Percentiles rank a stretch among this genome's conserved stretches.
These are phyloP conservation scores for Deilephila elpenor DNA, from an alignment of 2,888 invertebrate species.

Conservation along the genomic window DNA sequence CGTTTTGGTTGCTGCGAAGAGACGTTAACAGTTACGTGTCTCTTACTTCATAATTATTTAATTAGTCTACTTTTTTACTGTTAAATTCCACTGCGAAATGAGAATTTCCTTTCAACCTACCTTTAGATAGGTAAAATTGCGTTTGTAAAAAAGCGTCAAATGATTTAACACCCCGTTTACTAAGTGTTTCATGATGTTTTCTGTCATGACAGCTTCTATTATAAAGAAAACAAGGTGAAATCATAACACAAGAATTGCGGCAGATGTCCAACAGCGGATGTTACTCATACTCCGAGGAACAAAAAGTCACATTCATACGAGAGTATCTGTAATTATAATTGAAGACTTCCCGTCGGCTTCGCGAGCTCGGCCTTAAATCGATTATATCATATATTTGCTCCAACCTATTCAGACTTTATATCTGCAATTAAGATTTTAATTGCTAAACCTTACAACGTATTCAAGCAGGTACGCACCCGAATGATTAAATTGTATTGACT, in stretches of 20 bases:
- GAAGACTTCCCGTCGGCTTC: constrained; percentile 75
- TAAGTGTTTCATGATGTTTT: not conserved
- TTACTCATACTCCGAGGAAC: constrained; percentile 68
- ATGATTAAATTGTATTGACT: too few species aligned
- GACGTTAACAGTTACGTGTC: too few species aligned
- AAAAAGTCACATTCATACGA: constrained; percentile 58
- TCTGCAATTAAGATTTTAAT: constrained; percentile 27
- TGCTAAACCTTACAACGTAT: not conserved
- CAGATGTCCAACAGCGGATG: constrained; percentile 78
- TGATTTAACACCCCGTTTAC: not conserved
- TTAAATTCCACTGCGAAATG: too few species aligned
- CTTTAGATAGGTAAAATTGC: too few species aligned
- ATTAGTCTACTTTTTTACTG: too few species aligned
- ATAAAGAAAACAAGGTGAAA: constrained; percentile 56
- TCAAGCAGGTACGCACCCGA: not conserved
- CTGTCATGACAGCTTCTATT: not conserved
- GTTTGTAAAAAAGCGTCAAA: too few species aligned
- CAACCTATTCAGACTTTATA: constrained; percentile 36
- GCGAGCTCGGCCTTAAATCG: constrained; percentile 53
- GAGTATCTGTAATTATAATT: constrained; percentile 77
- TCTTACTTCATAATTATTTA: too few species aligned
- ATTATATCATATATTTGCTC: constrained; percentile 54
- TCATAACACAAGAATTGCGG: constrained; percentile 59
- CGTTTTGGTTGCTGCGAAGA: too few species aligned
- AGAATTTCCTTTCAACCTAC: too few species aligned